These are phyloP conservation scores for Homalodisca vitripennis DNA, from an alignment of 1,140 invertebrate species.

Conservation along the genomic window DNA sequence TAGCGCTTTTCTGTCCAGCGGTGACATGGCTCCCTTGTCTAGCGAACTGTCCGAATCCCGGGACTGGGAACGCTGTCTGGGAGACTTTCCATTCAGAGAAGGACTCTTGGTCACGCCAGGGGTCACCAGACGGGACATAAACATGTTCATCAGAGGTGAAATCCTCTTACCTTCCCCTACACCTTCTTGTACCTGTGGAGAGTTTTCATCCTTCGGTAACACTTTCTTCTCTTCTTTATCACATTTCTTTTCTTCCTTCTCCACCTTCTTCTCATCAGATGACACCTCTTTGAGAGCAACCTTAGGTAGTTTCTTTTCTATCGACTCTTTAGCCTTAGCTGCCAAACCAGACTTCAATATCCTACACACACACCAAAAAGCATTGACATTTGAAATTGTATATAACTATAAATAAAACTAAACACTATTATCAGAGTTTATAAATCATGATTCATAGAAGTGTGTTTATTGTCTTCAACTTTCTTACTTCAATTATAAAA, in stretches of 20 bases:
- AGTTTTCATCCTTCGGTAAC: background rate
- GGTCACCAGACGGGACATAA: constrained; percentile 11
- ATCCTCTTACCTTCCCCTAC: background rate
- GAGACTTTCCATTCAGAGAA: background rate
- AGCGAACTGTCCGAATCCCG: background rate
- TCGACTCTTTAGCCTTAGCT: constrained; percentile 42
- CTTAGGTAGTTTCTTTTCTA: constrained; percentile 37
- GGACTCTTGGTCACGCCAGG: no score
- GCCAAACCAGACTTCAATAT: constrained; percentile 41
- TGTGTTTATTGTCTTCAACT: background rate
- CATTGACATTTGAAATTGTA: no score
- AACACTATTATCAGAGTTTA: no score
- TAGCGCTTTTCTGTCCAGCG: constrained; percentile 38
- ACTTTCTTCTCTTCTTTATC: constrained; percentile 12
- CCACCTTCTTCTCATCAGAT: background rate
- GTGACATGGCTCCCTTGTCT: constrained; percentile 34
- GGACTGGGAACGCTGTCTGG: background rate
- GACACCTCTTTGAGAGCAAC: background rate
- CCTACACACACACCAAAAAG: constrained; percentile 22
- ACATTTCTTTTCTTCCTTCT: background rate
- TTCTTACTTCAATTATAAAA: no score
- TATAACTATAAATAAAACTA: no score
- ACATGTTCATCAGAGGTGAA: background rate
- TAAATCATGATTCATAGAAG: no score
- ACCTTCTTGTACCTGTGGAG: background rate